phyloP scores from a whole-genome alignment of 2,113 vertebrate genomes.

The Pyrgilauda ruficollis region DNA sequence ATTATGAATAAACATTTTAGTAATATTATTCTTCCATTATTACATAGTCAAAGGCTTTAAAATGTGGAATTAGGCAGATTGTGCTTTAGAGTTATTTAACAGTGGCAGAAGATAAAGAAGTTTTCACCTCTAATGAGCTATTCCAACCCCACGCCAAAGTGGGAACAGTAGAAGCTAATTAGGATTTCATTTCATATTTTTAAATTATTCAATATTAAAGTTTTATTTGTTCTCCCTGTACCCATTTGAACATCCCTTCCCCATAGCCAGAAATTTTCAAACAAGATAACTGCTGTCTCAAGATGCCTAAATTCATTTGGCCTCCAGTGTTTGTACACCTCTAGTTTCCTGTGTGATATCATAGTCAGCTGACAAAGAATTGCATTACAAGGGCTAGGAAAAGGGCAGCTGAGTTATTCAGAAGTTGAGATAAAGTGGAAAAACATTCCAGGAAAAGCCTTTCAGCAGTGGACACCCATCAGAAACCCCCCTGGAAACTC shows the following conservation, averaged over 20 bases:
- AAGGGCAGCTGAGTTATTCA: not conserved
- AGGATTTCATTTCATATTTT: slow-evolving; percentile 3
- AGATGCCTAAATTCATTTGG: not conserved
- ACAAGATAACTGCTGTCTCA: not conserved
- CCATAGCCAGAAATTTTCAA: not conserved
- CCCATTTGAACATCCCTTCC: not conserved
- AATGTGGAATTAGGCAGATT: not conserved
- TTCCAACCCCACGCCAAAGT: not conserved
- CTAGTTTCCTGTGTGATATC: not conserved
- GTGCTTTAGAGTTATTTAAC: not conserved
- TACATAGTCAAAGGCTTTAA: slow-evolving; percentile 3
- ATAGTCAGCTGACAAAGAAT: not conserved
- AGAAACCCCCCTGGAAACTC: not conserved
- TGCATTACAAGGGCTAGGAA: not conserved
- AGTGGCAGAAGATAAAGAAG: not conserved
- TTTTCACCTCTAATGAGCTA: not conserved
- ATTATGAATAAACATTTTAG: not conserved
- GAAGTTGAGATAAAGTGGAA: not conserved
- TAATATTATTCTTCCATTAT: not conserved
- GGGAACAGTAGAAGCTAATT: not conserved
- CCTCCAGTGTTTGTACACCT: not conserved
- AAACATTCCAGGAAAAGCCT: not conserved
- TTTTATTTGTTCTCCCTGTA: not conserved
- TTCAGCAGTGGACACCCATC: not conserved
- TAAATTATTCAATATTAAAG: not conserved